These are phyloP conservation scores for Parus major DNA, from an alignment of 2,113 vertebrate species.

Conservation along the genomic window DNA sequence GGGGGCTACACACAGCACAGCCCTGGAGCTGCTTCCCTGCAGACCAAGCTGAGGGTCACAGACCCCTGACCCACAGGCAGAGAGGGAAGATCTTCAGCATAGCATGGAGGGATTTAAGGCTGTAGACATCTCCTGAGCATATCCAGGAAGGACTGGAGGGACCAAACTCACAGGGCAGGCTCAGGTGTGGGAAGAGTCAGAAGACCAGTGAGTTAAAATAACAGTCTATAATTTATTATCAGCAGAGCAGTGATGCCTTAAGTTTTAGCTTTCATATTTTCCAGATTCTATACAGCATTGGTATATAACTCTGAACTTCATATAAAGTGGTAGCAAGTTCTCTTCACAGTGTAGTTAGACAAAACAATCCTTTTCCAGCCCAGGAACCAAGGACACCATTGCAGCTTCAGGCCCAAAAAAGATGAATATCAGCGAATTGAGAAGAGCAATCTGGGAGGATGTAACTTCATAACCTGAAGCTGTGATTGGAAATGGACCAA, in stretches of 20 bases:
- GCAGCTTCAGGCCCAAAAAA: not conserved
- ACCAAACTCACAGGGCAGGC: rapidly evolving
- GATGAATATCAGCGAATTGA: not conserved
- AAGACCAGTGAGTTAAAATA: conserved; percentile 23
- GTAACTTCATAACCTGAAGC: not conserved
- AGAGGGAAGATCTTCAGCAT: not conserved
- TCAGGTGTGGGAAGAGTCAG: not conserved
- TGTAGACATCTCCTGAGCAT: not conserved
- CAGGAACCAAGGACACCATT: not conserved
- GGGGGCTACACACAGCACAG: rapidly evolving
- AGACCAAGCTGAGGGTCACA: rapidly evolving
- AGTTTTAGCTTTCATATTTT: not conserved
- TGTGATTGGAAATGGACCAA: not conserved
- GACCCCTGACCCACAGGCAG: no score
- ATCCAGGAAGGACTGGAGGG: not conserved
- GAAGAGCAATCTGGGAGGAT: not conserved
- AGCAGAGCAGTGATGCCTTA: not conserved
- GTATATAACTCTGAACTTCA: not conserved
- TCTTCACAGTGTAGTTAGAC: not conserved
- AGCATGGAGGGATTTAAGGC: not conserved
- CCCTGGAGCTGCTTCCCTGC: not conserved
- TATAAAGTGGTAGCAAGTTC: not conserved
- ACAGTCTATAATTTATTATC: conserved; percentile 46
- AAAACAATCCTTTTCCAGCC: not conserved
- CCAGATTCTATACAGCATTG: not conserved